These are phyloP conservation scores for Tapirus terrestris DNA, from an alignment of 2,113 vertebrate species.

Conservation along the genomic window DNA sequence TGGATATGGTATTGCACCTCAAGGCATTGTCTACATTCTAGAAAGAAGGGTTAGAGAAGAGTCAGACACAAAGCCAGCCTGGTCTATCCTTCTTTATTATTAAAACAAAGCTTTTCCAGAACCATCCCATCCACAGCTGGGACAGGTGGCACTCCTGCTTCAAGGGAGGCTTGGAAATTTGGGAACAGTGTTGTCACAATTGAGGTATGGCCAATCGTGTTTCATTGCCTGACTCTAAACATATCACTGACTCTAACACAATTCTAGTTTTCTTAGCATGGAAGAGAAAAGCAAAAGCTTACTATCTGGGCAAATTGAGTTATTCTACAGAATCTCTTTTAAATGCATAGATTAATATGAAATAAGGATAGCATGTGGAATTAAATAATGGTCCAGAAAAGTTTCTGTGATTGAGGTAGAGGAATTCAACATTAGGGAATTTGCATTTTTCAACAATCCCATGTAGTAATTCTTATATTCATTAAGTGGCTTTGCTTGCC, in stretches of 20 bases:
- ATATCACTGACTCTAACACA: background rate
- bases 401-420: background rate
- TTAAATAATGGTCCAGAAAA: background rate
- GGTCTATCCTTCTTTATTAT: background rate
- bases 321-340: background rate
- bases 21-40: background rate
- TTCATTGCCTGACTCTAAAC: background rate
- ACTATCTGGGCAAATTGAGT: background rate
- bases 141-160: background rate
- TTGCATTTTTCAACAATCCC: background rate
- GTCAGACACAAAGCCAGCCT: background rate
- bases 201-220: background rate
- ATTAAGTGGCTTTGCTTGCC: background rate
- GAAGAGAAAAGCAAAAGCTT: background rate
- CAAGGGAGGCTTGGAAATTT: background rate
- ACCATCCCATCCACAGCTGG: background rate
- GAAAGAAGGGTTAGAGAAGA: background rate
- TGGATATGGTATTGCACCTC: background rate
- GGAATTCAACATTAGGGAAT: background rate
- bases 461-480: background rate
- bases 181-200: background rate
- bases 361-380: background rate
- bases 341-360: background rate
- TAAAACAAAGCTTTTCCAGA: background rate
- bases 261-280: background rate